Evolutionary conservation across 2,888 invertebrate genomes (phyloP).

Genomic region (Parasteatoda lunata): DNA sequence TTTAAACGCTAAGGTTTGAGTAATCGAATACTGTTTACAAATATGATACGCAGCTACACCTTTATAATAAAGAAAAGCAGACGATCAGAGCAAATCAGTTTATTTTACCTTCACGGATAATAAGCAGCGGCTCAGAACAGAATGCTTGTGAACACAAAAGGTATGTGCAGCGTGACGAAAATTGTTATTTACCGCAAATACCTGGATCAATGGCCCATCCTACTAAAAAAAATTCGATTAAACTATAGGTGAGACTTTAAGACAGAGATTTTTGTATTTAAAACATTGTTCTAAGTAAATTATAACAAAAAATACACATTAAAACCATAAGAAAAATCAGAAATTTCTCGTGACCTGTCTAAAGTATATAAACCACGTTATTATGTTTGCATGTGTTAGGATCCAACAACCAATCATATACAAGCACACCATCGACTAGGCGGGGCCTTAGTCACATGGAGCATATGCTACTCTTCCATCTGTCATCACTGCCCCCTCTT

Average conservation of each 20-base stretch:
- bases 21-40: conserved; percentile 64
- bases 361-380: conserved; percentile 61
- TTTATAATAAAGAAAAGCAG: neutral
- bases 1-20: conserved; percentile 51
- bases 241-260: neutral
- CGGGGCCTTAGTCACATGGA: conserved; percentile 63
- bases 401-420: conserved; percentile 37
- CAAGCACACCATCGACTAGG: conserved; percentile 55
- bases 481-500: conserved; percentile 18
- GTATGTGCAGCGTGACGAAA: conserved; percentile 50
- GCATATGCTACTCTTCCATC: conserved; percentile 48
- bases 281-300: neutral
- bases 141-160: conserved; percentile 37
- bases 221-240: conserved; percentile 3
- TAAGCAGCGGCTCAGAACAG: neutral
- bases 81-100: neutral
- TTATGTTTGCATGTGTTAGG: conserved; percentile 65
- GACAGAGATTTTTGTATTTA: neutral
- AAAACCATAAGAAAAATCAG: conserved; percentile 11
- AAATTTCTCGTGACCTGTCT: conserved; percentile 64
- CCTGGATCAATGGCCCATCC: conserved; percentile 55
- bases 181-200: conserved; percentile 59
- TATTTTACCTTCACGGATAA: neutral
- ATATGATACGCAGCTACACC: conserved; percentile 13
- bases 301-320: conserved; percentile 3